Evolutionary conservation across 2,888 invertebrate species (phyloP).

Genomic region (Temnothorax unifasciatus): DNA sequence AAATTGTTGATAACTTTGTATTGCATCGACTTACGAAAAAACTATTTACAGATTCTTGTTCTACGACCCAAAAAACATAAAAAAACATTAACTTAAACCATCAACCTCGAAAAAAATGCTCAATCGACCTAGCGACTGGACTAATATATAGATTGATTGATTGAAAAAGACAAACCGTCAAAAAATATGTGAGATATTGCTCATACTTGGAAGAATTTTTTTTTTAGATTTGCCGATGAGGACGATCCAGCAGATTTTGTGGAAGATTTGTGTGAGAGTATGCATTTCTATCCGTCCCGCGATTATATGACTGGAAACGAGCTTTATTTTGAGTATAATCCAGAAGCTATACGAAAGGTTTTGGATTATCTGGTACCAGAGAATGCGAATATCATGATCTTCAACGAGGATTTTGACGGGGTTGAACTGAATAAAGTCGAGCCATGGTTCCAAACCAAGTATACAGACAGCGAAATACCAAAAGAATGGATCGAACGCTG

Average conservation of each 20-base stretch:
- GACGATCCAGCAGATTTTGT: conserved; percentile 92
- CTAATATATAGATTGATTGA: too few relatives aligned
- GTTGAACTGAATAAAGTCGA: conserved; percentile 89
- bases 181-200: background rate
- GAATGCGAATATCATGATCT: conserved; percentile 90
- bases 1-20: too few relatives aligned
- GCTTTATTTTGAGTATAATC: conserved; percentile 92
- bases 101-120: too few relatives aligned
- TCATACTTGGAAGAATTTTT: background rate
- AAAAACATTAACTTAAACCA: too few relatives aligned
- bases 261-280: conserved; percentile 91
- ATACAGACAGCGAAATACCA: conserved; percentile 90
- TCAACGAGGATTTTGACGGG: conserved; percentile 88
- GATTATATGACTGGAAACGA: conserved; percentile 93
- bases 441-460: conserved; percentile 95
- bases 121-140: too few relatives aligned
- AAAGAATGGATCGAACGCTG: conserved; percentile 89
- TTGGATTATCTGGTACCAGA: conserved; percentile 89
- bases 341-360: conserved; percentile 89
- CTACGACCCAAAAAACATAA: too few relatives aligned
- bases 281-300: conserved; percentile 93
- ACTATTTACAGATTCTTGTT: too few relatives aligned
- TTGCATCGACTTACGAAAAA: too few relatives aligned
- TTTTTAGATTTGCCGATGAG: conserved; percentile 90
- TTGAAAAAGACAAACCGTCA: background rate